Percentiles rank a stretch among this genome's conserved stretches.
Conservation (phyloP, 1,140 invertebrate genomes). For the Brachionus rubens region DNA sequence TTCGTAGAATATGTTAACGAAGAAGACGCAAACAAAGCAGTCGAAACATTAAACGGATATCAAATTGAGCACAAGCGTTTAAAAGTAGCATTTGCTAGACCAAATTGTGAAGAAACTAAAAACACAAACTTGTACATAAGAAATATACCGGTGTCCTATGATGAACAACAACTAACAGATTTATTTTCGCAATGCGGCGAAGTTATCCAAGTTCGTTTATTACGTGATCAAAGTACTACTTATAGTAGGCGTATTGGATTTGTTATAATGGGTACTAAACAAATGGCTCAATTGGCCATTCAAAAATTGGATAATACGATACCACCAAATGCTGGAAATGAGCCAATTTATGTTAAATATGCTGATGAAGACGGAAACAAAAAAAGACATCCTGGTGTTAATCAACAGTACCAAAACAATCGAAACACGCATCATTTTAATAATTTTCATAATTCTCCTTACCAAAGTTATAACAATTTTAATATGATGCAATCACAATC, state of each 20-base stretch:
- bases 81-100: slow-evolving; percentile 42
- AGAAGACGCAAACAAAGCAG: slow-evolving; percentile 24
- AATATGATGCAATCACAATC: background rate
- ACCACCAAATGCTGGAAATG: background rate
- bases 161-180: slow-evolving; percentile 22
- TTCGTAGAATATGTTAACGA: slow-evolving; percentile 43
- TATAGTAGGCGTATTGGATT: slow-evolving; percentile 35
- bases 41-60: slow-evolving; percentile 11
- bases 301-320: slow-evolving; percentile 32
- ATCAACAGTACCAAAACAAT: background rate
- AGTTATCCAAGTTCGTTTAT: slow-evolving; percentile 22
- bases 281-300: slow-evolving; percentile 38
- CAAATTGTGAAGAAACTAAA: slow-evolving; percentile 45
- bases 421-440: background rate
- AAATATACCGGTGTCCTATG: slow-evolving; percentile 32
- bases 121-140: slow-evolving; percentile 45
- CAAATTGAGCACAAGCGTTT: slow-evolving; percentile 38
- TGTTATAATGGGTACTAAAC: slow-evolving; percentile 46
- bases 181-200: slow-evolving; percentile 37
- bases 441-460: background rate
- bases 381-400: background rate
- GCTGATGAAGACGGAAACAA: slow-evolving; percentile 39
- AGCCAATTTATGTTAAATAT: slow-evolving; percentile 42
- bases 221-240: slow-evolving; percentile 4
- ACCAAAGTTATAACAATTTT: background rate